These are phyloP conservation scores for Albula glossodonta DNA, from an alignment of 2,113 vertebrate genomes.

Conservation along the genomic window DNA sequence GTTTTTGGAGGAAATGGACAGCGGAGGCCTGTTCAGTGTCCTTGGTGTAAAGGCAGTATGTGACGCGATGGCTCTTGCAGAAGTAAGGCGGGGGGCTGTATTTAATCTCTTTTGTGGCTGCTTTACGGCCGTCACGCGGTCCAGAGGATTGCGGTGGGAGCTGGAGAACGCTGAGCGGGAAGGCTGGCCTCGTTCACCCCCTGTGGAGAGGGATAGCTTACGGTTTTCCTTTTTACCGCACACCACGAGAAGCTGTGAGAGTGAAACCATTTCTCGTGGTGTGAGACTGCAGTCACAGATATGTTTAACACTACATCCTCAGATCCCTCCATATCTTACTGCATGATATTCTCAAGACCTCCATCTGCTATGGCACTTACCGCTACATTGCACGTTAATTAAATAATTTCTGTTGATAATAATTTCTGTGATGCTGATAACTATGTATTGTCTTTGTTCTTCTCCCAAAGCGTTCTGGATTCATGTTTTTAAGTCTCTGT, in stretches of 20 bases:
- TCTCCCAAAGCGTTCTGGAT: no score
- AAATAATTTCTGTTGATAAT: no score
- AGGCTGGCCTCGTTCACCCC: conserved; percentile 10
- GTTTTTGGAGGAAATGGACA: not conserved
- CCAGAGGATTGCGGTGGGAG: conserved; percentile 31
- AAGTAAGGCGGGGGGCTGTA: conserved; percentile 17
- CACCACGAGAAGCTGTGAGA: not conserved
- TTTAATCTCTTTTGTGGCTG: conserved; percentile 31
- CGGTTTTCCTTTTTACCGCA: conserved; percentile 8
- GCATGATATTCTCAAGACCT: no score
- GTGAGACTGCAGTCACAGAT: no score
- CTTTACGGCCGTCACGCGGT: conserved; percentile 26
- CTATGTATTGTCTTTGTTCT: no score
- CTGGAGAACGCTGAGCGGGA: conserved; percentile 12
- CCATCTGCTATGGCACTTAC: no score
- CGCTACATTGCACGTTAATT: no score
- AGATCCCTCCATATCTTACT: no score
- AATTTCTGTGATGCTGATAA: no score
- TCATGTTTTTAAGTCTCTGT: no score
- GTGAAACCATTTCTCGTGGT: not conserved
- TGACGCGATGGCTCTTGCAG: not conserved
- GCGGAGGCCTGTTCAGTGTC: not conserved
- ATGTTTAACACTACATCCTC: no score
- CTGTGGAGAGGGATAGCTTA: conserved; percentile 1
- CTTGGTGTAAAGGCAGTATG: conserved; percentile 7